Evolutionary conservation across 2,113 vertebrate species (phyloP).

Genomic region (Tursiops truncatus): DNA sequence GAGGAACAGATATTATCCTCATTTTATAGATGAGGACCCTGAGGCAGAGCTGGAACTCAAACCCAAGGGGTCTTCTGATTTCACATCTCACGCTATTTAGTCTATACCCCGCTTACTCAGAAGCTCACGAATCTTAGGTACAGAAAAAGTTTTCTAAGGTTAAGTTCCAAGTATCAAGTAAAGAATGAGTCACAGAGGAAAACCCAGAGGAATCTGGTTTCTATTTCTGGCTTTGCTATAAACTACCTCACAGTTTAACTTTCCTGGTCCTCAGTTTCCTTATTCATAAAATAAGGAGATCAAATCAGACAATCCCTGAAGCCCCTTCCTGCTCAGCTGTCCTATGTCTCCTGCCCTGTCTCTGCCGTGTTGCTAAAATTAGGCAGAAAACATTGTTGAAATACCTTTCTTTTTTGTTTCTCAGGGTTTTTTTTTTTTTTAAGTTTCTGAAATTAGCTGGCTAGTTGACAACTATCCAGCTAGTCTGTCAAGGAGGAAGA

Average conservation of each 20-base stretch:
- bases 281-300: not conserved
- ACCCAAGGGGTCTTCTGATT: not conserved
- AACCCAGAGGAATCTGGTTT: not conserved
- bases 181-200: not conserved
- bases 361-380: conserved; percentile 54
- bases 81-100: not conserved
- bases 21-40: not conserved
- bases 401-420: conserved; percentile 60
- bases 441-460: conserved; percentile 46
- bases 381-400: conserved; percentile 62
- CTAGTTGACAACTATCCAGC: not conserved
- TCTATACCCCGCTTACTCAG: no score
- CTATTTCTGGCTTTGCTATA: conserved; percentile 30
- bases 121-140: not conserved
- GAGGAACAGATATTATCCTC: not conserved
- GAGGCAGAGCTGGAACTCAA: not conserved
- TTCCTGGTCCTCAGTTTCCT: not conserved
- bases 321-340: conserved; percentile 58
- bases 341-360: conserved; percentile 44
- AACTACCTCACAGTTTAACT: not conserved
- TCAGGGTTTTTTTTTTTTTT: not conserved
- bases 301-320: not conserved
- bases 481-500: not conserved
- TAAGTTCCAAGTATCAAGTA: not conserved
- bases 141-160: not conserved